Base-by-base conservation (phyloP, 2,888 invertebrate species). In the Eledone cirrhosa region DNA sequence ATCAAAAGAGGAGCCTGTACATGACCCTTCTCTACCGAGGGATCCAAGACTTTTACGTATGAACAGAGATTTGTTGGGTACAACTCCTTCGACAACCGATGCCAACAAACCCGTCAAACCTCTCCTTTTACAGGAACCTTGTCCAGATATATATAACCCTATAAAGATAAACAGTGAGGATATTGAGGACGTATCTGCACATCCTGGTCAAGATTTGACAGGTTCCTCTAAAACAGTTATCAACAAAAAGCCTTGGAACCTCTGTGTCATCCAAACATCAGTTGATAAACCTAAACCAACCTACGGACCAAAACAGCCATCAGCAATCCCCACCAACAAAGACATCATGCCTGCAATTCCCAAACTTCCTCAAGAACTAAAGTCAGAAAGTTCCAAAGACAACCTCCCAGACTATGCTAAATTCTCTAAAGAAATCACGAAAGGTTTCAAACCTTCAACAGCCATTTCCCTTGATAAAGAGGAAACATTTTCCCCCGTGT, bases 21-120 rank as follows among this genome's bases (percentile, higher is more conserved):
- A 33, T 33, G 72, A 72, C 22, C 33, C 72, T 14, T 72, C 22
- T 13, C 19, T 72, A 24, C 72, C 72, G 13, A 33, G 72, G n/a
- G 72, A 72, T 29, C 72, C 72, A 22, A 31, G 72, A 11, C 72
- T 72, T 33, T 72, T 72, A 31, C 31, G 24, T 11, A 33, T 72
- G 33, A 41, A 33, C 41, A 5, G 41, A 41, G 41, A 41, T 41
- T 41, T 41, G 41, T 41, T 11, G 11, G 8, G 33, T 41, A 41
- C n/a, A n/a, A n/a, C 4, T 41, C 33, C 33, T 41, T 41, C 8
- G 8, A 41, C 41, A 2, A 41, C 19, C 14, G 14, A 29, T 4
- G 67, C 27, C 19, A 67, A 8, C 27, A 67, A 67, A 29, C 14
- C 13, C 13, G 1, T 4, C 41, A 72, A 72, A 41, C 11, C 33